Evolutionary conservation across 2,888 invertebrate genomes (phyloP).

Genomic region (Eupithecia exiguata): DNA sequence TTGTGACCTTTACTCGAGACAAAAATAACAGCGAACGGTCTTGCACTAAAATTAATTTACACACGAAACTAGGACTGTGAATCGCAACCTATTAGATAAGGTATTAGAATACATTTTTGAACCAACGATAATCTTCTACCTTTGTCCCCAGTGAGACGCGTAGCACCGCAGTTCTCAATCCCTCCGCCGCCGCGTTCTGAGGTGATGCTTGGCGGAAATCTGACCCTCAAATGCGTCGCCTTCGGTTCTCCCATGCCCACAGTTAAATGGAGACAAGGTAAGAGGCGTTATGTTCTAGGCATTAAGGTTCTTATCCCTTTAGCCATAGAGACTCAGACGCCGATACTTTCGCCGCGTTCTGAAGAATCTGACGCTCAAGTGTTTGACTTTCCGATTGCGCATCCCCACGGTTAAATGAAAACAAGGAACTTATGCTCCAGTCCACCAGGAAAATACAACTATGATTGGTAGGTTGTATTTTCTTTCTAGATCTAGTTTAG

Average conservation of each 20-base stretch:
- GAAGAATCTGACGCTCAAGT: background rate
- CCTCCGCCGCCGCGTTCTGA: constrained; percentile 93
- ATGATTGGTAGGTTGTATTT: background rate
- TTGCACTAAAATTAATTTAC: no score
- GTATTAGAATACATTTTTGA: no score
- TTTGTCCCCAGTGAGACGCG: constrained; percentile 90
- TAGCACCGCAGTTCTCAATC: constrained; percentile 97
- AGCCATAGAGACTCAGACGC: background rate
- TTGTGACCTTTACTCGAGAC: no score
- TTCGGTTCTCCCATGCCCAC: constrained; percentile 99
- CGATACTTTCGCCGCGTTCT: background rate
- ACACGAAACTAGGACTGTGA: no score
- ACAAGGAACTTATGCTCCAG: background rate
- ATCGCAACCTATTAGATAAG: no score
- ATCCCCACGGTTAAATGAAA: constrained; percentile 57
- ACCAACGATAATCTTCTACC: background rate
- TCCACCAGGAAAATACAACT: no score
- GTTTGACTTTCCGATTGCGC: constrained; percentile 84
- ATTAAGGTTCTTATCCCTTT: background rate
- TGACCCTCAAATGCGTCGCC: constrained; percentile 98
- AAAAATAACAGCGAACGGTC: no score
- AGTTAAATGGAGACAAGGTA: constrained; percentile 95
- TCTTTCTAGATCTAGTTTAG: background rate
- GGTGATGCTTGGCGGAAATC: constrained; percentile 94
- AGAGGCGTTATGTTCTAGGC: background rate